Percentiles rank a stretch among this genome's conserved stretches.
These are phyloP conservation scores for Lasiurus borealis DNA, from an alignment of 2,113 vertebrate genomes.

Conservation along the genomic window DNA sequence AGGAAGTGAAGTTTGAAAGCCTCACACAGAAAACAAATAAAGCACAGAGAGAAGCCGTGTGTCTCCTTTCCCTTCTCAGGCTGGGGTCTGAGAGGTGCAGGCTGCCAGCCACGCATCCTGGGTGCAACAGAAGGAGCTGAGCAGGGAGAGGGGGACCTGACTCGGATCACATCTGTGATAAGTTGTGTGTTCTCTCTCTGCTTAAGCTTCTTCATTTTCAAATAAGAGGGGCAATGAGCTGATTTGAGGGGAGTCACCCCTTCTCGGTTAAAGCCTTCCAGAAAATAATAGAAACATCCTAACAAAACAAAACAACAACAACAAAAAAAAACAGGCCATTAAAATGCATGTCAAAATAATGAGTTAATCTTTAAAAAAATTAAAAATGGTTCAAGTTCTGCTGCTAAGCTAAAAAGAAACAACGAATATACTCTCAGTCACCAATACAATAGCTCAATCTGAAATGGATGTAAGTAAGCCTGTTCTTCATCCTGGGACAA, in stretches of 20 bases:
- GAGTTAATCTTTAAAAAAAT: not conserved
- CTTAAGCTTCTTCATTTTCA: not conserved
- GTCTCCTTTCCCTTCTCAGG: not conserved
- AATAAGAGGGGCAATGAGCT: not conserved
- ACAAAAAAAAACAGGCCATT: not conserved
- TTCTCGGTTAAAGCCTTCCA: not conserved
- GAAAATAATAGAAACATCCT: not conserved
- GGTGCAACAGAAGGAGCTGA: not conserved
- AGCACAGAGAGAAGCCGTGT: not conserved
- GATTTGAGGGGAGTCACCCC: not conserved
- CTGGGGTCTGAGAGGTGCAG: not conserved
- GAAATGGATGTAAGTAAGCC: not conserved
- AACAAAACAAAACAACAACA: not conserved
- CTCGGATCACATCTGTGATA: fast-evolving
- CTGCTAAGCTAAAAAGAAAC: not conserved
- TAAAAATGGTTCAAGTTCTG: not conserved
- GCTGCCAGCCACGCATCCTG: not conserved
- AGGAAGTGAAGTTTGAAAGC: not conserved
- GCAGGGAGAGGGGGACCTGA: not conserved
- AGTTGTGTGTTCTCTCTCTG: not conserved
- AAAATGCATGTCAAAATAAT: not conserved
- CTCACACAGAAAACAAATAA: not conserved
- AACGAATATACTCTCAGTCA: not conserved
- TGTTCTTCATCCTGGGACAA: not conserved
- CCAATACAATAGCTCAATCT: not conserved